A percentile compares a stretch with the other conserved stretches of the same genome.
Conservation (phyloP, 2,113 vertebrate species). For the Notarius lentiginosus region DNA sequence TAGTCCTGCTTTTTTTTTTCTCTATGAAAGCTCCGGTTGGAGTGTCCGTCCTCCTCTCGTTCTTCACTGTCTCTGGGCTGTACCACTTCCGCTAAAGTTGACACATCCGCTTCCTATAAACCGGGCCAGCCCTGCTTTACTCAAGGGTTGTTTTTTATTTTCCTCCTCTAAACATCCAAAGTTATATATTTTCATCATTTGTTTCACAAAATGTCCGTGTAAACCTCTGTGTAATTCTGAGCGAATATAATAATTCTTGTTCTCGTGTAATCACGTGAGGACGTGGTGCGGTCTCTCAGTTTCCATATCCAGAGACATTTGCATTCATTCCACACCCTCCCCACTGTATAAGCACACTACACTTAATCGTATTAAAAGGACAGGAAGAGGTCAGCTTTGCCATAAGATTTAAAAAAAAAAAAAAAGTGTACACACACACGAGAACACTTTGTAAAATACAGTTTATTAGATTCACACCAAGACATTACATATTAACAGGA, state of each 20-base stretch:
- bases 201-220: not conserved
- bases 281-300: not conserved
- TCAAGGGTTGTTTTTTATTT: not conserved
- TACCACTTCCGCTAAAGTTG: constrained; percentile 76
- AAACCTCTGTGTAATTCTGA: not conserved
- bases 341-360: not conserved
- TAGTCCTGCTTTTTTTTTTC: constrained; percentile 66
- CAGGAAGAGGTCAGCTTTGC: not conserved
- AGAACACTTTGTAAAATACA: constrained; percentile 23
- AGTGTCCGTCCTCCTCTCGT: constrained; percentile 69
- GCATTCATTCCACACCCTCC: not conserved
- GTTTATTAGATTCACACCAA: constrained; percentile 45
- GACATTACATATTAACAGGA: constrained; percentile 64
- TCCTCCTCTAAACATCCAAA: no score
- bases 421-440: not conserved
- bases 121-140: not conserved
- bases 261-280: not conserved
- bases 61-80: constrained; percentile 74
- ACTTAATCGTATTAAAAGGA: not conserved
- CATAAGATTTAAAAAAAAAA: not conserved
- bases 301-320: not conserved
- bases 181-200: no score
- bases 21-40: constrained; percentile 66
- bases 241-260: not conserved
- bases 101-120: constrained; percentile 72